Evolutionary conservation across 2,888 invertebrate genomes (phyloP).

Genomic region (Lasioglossum morio): DNA sequence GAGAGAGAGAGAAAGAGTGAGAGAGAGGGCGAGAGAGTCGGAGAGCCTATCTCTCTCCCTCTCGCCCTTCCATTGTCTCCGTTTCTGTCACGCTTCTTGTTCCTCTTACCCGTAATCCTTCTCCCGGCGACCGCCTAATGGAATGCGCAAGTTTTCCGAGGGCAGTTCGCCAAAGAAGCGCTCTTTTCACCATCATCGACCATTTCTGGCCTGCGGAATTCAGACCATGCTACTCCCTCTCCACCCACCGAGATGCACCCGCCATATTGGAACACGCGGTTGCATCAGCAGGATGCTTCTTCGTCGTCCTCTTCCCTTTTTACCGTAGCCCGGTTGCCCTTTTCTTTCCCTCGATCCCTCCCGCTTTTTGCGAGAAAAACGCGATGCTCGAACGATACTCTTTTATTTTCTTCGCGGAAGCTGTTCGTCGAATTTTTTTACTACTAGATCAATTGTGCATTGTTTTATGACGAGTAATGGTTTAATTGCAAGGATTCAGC

Average conservation of each 20-base stretch:
- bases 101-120: conserved; percentile 54
- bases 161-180: conserved; percentile 36
- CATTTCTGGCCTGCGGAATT: conserved; percentile 63
- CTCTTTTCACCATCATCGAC: conserved; percentile 42
- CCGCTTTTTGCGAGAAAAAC: background rate
- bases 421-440: background rate
- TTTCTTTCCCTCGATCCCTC: background rate
- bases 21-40: background rate
- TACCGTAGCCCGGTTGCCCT: background rate
- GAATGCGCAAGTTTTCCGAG: conserved; percentile 63
- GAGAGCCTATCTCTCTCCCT: conserved; percentile 24
- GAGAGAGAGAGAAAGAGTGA: background rate
- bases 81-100: conserved; percentile 53
- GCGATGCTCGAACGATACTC: background rate
- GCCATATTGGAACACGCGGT: background rate
- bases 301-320: background rate
- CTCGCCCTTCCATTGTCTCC: conserved; percentile 31
- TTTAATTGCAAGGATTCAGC: background rate
- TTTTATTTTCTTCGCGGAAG: background rate
- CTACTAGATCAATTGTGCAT: background rate
- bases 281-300: background rate
- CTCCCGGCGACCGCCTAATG: conserved; percentile 46
- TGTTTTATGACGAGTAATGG: background rate
- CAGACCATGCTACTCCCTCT: conserved; percentile 28
- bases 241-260: background rate